Evolutionary conservation across 2,888 invertebrate species (phyloP).

Genomic region (Drosophila atroscutellata): DNA sequence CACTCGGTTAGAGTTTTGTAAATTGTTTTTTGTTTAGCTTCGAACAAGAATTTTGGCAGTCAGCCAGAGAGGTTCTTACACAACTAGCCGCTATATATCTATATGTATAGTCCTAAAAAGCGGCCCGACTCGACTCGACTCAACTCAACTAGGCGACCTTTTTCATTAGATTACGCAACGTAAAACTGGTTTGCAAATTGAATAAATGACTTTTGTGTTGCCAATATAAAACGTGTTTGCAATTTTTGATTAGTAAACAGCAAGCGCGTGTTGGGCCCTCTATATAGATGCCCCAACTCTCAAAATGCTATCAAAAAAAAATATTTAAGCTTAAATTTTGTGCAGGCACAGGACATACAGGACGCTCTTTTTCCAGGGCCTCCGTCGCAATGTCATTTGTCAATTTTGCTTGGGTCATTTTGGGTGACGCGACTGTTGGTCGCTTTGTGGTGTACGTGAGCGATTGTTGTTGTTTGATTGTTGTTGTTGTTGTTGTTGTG

Average conservation of each 20-base stretch:
- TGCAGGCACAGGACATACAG: slow-evolving; percentile 33
- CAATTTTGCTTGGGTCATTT: slow-evolving; percentile 66
- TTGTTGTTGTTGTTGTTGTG: slow-evolving; percentile 36
- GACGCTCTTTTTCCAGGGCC: slow-evolving; percentile 32
- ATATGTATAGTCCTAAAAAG: slow-evolving; percentile 42
- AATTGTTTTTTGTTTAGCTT: slow-evolving; percentile 24
- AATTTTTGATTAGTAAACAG: slow-evolving; percentile 73
- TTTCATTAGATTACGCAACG: slow-evolving; percentile 79
- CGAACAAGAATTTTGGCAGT: slow-evolving; percentile 57
- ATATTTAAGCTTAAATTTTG: slow-evolving; percentile 38
- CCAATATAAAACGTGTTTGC: slow-evolving; percentile 80
- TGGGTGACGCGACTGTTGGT: slow-evolving; percentile 42
- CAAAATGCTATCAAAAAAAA: neutral
- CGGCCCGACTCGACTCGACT: slow-evolving; percentile 37
- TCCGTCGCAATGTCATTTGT: slow-evolving; percentile 70
- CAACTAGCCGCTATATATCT: slow-evolving; percentile 21
- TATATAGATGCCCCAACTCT: neutral
- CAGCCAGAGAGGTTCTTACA: slow-evolving; percentile 50
- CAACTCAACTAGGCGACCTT: slow-evolving; percentile 58
- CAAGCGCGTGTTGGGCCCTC: slow-evolving; percentile 25
- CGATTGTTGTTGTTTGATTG: slow-evolving; percentile 41
- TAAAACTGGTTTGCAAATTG: slow-evolving; percentile 79
- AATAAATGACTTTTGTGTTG: slow-evolving; percentile 80
- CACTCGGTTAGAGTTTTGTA: neutral
- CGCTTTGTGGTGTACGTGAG: slow-evolving; percentile 69